A percentile compares a stretch with the other conserved stretches of the same genome.
These are phyloP conservation scores for Squalus acanthias DNA, from an alignment of 2,797 vertebrate genomes.

Conservation along the genomic window DNA sequence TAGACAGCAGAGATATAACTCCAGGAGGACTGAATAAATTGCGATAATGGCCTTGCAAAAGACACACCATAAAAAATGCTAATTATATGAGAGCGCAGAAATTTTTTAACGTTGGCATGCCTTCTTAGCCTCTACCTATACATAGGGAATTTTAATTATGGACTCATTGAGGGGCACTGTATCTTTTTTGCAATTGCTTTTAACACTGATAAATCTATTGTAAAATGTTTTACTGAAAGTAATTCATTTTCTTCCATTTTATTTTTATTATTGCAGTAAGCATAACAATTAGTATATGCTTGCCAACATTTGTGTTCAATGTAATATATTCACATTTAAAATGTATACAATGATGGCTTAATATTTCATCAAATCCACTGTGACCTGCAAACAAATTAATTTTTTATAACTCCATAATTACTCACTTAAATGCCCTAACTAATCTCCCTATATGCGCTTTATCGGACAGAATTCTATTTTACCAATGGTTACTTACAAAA, in stretches of 20 bases:
- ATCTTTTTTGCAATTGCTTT: neutral
- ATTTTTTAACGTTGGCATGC: neutral
- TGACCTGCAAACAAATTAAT: neutral
- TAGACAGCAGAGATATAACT: neutral
- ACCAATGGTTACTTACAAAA: neutral
- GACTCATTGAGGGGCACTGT: neutral
- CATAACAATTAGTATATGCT: neutral
- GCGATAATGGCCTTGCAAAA: neutral
- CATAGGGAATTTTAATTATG: neutral
- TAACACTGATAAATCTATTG: neutral
- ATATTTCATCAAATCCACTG: slow-evolving; percentile 11
- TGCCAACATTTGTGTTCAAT: neutral
- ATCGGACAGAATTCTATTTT: neutral
- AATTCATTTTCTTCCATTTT: neutral
- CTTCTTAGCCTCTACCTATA: neutral
- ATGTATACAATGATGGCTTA: neutral
- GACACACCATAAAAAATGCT: neutral
- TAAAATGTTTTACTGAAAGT: neutral
- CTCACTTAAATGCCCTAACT: neutral
- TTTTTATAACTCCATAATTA: slow-evolving; percentile 7
- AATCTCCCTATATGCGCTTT: neutral
- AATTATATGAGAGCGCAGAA: neutral
- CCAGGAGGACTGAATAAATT: neutral
- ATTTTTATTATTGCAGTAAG: neutral
- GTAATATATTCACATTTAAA: neutral